Evolutionary conservation across 1,140 invertebrate genomes (phyloP).

Genomic region (Cardiocondyla obscurior): DNA sequence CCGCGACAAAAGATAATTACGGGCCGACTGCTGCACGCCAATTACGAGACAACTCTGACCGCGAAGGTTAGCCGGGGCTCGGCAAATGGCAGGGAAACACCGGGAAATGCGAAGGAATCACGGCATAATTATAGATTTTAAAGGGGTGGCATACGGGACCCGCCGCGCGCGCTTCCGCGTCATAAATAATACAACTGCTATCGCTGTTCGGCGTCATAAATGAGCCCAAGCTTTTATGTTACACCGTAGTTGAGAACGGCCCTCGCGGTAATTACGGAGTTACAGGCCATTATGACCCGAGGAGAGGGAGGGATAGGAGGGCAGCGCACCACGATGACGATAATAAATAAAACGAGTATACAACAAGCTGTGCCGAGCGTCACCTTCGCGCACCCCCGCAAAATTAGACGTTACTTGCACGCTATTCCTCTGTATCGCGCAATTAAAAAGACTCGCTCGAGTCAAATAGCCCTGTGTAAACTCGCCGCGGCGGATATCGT

Average conservation of each 20-base stretch:
- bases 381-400: slow-evolving; percentile 14
- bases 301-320: not conserved
- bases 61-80: slow-evolving; percentile 14
- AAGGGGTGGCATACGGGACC: slow-evolving; percentile 25
- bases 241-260: slow-evolving; percentile 39
- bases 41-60: slow-evolving; percentile 29
- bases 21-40: slow-evolving; percentile 14
- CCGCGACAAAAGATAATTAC: slow-evolving; percentile 48
- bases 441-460: slow-evolving; percentile 14
- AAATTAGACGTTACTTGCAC: slow-evolving; percentile 39
- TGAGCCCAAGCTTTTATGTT: slow-evolving; percentile 55
- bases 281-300: slow-evolving; percentile 46
- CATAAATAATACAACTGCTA: slow-evolving; percentile 57
- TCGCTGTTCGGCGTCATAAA: slow-evolving; percentile 53
- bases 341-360: slow-evolving; percentile 35
- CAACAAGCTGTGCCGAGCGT: not conserved
- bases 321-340: slow-evolving; percentile 22
- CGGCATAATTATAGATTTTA: slow-evolving; percentile 53
- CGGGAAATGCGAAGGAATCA: slow-evolving; percentile 46
- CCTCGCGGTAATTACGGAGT: slow-evolving; percentile 56
- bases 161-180: slow-evolving; percentile 36
- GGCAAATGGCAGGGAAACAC: slow-evolving; percentile 50
- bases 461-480: not conserved
- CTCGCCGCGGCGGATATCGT: not conserved
- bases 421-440: not conserved